Percentiles rank a stretch among this genome's conserved stretches.
Conservation (phyloP, 2,113 vertebrate genomes). For the Martes martes region DNA sequence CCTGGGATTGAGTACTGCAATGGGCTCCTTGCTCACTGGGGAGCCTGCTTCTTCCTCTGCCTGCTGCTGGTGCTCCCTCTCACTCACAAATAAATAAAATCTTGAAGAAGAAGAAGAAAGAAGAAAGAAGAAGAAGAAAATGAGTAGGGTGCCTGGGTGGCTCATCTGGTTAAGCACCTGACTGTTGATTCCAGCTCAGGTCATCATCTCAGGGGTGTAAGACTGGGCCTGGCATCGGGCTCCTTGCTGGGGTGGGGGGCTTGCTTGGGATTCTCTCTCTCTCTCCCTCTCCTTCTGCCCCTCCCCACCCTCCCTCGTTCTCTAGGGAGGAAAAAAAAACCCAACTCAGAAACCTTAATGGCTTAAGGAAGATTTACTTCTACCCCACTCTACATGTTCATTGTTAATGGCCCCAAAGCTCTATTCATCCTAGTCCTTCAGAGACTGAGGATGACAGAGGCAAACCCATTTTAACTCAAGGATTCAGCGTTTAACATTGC, state of each 20-base stretch:
- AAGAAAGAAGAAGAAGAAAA: too few relatives aligned
- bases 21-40: background rate
- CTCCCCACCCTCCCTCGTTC: background rate
- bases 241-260: background rate
- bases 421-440: background rate
- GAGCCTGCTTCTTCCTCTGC: background rate
- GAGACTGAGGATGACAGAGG: background rate
- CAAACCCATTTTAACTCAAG: background rate
- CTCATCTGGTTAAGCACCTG: background rate
- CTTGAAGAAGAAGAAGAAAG: background rate
- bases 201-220: background rate
- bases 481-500: background rate
- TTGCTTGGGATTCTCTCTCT: background rate
- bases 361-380: background rate
- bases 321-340: background rate
- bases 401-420: background rate
- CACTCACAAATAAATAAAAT: too few relatives aligned
- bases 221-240: background rate
- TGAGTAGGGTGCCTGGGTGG: background rate
- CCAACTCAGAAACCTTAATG: background rate
- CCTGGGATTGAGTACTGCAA: background rate
- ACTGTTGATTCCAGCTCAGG: background rate
- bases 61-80: too few relatives aligned
- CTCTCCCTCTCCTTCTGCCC: background rate
- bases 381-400: accelerated